Conservation (phyloP, 23 tunicate species). For the Ascidia mentula region DNA sequence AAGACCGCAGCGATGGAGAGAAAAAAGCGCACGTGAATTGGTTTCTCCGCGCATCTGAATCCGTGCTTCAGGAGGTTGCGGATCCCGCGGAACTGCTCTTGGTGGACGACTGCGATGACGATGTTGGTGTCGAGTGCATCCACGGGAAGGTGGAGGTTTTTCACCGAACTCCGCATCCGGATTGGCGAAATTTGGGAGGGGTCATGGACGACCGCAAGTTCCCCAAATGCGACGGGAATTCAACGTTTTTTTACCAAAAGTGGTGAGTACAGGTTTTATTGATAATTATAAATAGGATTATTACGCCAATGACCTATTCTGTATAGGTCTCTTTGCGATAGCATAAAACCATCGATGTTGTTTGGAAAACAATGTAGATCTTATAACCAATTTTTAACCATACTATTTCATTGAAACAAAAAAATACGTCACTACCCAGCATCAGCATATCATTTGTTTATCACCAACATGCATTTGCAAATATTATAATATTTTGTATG, state of each 20-base stretch:
- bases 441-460: too few relatives aligned
- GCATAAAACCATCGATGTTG: too few relatives aligned
- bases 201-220: slow-evolving; percentile 47
- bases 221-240: slow-evolving; percentile 52
- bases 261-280: too few relatives aligned
- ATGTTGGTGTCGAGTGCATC: slow-evolving; percentile 46
- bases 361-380: too few relatives aligned
- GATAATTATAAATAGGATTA: too few relatives aligned
- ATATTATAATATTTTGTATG: too few relatives aligned
- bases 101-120: slow-evolving; percentile 82
- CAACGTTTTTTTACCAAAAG: slow-evolving; percentile 59
- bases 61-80: slow-evolving; percentile 64
- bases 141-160: slow-evolving; percentile 55
- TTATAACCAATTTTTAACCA: too few relatives aligned
- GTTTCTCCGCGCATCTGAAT: slow-evolving; percentile 73
- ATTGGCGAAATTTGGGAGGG: slow-evolving; percentile 78
- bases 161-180: slow-evolving; percentile 42
- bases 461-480: too few relatives aligned
- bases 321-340: too few relatives aligned
- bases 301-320: too few relatives aligned
- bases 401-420: too few relatives aligned
- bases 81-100: slow-evolving; percentile 69
- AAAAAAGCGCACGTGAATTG: slow-evolving; percentile 78
- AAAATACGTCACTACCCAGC: too few relatives aligned
- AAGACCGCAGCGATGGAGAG: slow-evolving; percentile 20